phyloP scores from a whole-genome alignment of 2,888 invertebrate genomes.

The Erannis defoliaria region DNA sequence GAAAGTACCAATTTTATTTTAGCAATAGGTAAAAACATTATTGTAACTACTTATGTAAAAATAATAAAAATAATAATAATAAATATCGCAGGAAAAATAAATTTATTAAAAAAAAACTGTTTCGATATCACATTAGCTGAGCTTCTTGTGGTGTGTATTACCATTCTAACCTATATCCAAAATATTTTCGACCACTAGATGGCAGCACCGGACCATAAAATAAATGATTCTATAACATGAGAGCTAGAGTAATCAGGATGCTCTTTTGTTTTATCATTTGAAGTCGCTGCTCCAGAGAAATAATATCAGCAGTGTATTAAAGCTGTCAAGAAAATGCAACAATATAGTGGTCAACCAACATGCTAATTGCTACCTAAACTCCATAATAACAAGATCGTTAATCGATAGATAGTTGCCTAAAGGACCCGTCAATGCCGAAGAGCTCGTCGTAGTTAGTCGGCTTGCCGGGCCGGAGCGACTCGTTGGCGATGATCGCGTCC shows the following conservation, averaged over 20 bases:
- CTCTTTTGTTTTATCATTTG: not conserved
- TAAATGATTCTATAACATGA: too few relatives aligned
- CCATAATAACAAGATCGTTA: constrained; percentile 56
- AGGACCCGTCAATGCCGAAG: constrained; percentile 95
- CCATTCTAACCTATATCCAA: constrained; percentile 3
- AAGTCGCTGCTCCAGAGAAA: too few relatives aligned
- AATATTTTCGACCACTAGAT: constrained; percentile 15
- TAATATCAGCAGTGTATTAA: too few relatives aligned
- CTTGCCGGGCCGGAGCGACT: constrained; percentile 92
- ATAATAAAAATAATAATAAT: too few relatives aligned
- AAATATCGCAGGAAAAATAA: too few relatives aligned
- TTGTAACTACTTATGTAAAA: too few relatives aligned
- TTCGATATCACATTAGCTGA: constrained; percentile 45
- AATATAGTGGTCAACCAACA: constrained; percentile 5
- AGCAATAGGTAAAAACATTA: too few relatives aligned
- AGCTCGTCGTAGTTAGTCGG: constrained; percentile 94
- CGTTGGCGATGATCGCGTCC: constrained; percentile 91
- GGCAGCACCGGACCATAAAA: too few relatives aligned
- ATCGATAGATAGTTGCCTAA: constrained; percentile 93
- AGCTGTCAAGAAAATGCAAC: not conserved
- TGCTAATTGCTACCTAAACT: constrained; percentile 2
- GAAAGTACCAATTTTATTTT: not conserved
- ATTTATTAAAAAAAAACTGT: too few relatives aligned
- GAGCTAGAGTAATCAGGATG: too few relatives aligned
- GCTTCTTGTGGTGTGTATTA: constrained; percentile 34